Evolutionary conservation across 2,888 invertebrate species (phyloP).

Genomic region (Colostygia pectinataria): DNA sequence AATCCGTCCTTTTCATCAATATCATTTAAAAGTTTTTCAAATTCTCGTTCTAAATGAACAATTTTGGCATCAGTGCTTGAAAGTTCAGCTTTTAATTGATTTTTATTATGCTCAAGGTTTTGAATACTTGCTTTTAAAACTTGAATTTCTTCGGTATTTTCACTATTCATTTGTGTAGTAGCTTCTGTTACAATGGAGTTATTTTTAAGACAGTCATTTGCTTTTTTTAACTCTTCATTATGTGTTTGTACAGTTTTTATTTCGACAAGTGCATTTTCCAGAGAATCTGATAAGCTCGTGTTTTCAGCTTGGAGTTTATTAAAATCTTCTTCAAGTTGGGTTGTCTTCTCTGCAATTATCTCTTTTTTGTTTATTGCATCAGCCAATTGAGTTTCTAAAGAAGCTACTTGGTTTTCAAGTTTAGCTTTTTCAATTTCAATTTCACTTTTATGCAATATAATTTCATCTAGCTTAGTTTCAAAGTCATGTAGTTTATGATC

Average conservation of each 20-base stretch:
- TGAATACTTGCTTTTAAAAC: conserved; percentile 41
- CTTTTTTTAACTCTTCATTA: conserved; percentile 7
- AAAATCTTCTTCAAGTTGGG: conserved; percentile 25
- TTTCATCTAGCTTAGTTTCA: conserved; percentile 47
- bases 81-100: conserved; percentile 56
- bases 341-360: conserved; percentile 43
- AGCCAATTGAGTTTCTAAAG: conserved; percentile 37
- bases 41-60: conserved; percentile 65
- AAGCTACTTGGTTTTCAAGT: conserved; percentile 45
- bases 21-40: conserved; percentile 59
- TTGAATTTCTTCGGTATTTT: conserved; percentile 40
- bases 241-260: not conserved
- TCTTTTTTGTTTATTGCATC: conserved; percentile 17
- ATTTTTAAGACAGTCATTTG: conserved; percentile 7
- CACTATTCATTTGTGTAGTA: conserved; percentile 24
- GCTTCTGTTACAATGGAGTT: conserved; percentile 1
- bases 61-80: conserved; percentile 58
- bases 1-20: conserved; percentile 70
- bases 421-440: conserved; percentile 47
- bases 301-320: conserved; percentile 8
- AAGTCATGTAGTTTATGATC: conserved; percentile 60
- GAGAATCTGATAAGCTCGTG: conserved; percentile 29
- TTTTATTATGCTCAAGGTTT: conserved; percentile 43
- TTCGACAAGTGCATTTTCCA: conserved; percentile 38
- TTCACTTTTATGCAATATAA: conserved; percentile 45